Evolutionary conservation across 2,797 vertebrate genomes (phyloP).

Genomic region (Peromyscus attwateri): DNA sequence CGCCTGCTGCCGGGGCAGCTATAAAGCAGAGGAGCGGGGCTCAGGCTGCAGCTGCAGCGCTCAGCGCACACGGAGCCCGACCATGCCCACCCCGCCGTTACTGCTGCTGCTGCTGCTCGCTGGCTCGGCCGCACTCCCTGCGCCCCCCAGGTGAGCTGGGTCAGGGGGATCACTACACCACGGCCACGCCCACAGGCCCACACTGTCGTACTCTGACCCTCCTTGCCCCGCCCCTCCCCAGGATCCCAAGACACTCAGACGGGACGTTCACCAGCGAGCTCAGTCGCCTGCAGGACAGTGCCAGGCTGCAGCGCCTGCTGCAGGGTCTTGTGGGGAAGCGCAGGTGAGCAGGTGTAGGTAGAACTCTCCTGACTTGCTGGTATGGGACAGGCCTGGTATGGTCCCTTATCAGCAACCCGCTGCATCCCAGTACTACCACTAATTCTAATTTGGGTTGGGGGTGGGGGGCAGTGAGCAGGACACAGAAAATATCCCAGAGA

Average conservation of each 20-base stretch:
- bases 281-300: constrained; percentile 87
- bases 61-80: neutral
- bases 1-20: neutral
- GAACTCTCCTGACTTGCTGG: neutral
- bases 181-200: neutral
- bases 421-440: neutral
- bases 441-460: neutral
- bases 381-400: neutral
- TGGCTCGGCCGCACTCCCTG: constrained; percentile 26
- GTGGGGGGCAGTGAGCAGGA: constrained; percentile 26
- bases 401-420: too few species aligned
- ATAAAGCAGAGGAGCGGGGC: constrained; percentile 52
- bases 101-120: constrained; percentile 34
- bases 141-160: neutral
- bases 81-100: constrained; percentile 13
- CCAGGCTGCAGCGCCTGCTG: constrained; percentile 87
- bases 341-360: constrained; percentile 79
- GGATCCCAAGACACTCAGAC: constrained; percentile 86
- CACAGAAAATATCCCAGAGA: neutral
- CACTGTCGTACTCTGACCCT: neutral
- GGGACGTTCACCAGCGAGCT: constrained; percentile 88
- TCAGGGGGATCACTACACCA: neutral
- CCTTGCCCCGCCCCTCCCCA: constrained; percentile 16
- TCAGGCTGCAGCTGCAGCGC: neutral
- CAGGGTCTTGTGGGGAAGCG: constrained; percentile 88